Evolutionary conservation across 2,888 invertebrate species (phyloP).

Genomic region (Melieria picta): DNA sequence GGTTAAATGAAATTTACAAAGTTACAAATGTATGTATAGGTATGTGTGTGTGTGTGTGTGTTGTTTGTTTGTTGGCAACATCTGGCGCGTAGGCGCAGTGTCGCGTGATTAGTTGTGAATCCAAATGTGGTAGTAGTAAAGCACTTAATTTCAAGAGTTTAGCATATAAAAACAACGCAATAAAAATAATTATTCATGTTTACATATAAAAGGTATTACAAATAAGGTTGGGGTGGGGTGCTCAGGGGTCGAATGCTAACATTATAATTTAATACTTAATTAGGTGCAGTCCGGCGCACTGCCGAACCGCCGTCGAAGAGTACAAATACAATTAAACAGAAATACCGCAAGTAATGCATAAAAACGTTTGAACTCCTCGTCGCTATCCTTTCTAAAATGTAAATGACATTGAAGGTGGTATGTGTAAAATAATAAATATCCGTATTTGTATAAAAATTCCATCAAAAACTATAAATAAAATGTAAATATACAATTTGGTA

Average conservation of each 20-base stretch:
- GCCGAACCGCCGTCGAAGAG: not conserved
- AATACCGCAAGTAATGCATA: conserved; percentile 39
- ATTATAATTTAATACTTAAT: not conserved
- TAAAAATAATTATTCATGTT: not conserved
- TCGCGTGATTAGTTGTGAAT: not conserved
- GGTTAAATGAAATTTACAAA: too few relatives aligned
- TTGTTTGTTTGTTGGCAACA: not conserved
- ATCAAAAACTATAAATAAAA: conserved; percentile 25
- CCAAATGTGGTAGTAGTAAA: conserved; percentile 19
- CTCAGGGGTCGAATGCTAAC: not conserved
- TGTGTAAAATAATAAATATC: conserved; percentile 14
- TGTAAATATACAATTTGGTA: conserved; percentile 42
- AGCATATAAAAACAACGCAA: not conserved
- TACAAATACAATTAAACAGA: conserved; percentile 2
- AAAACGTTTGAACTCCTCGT: conserved; percentile 29
- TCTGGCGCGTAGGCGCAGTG: not conserved
- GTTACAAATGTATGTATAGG: not conserved
- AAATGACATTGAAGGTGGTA: conserved; percentile 9
- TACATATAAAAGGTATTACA: not conserved
- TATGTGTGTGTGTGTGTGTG: not conserved
- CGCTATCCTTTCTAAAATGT: conserved; percentile 1
- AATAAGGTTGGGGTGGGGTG: not conserved
- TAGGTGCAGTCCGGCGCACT: not conserved
- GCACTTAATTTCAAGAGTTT: conserved; percentile 34
- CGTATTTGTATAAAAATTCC: conserved; percentile 35